Conservation (phyloP, 2,113 vertebrate genomes). For the Tupaia chinensis region DNA sequence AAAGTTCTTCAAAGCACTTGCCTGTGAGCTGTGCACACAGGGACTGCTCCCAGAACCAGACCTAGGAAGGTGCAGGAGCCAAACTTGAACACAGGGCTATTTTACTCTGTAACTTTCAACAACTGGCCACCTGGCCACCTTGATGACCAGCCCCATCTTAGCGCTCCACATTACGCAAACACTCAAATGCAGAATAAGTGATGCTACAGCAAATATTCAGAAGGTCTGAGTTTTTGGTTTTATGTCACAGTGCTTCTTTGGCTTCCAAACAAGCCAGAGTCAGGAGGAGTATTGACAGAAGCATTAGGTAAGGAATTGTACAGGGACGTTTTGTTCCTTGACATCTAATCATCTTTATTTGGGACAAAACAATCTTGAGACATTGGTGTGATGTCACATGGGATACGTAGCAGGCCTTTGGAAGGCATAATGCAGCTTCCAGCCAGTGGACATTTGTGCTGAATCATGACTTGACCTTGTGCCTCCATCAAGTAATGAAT, state of each 20-base stretch:
- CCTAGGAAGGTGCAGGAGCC: not conserved
- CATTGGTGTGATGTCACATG: not conserved
- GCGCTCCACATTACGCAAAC: not conserved
- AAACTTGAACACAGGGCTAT: not conserved
- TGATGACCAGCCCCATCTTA: accelerated
- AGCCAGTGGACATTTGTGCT: not conserved
- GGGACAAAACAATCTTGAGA: not conserved
- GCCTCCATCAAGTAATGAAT: not conserved
- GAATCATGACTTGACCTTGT: not conserved
- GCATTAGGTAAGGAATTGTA: not conserved
- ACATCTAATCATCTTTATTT: not conserved
- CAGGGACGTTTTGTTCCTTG: not conserved
- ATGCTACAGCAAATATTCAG: not conserved
- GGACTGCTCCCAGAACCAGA: not conserved
- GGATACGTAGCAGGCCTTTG: not conserved
- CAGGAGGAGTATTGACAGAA: not conserved
- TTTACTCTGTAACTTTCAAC: not conserved
- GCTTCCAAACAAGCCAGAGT: not conserved
- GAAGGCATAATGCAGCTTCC: not conserved
- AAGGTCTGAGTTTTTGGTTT: accelerated
- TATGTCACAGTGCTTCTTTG: not conserved
- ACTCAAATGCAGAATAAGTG: not conserved
- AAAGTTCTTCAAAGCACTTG: not conserved
- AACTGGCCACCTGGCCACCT: no score
- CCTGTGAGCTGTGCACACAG: not conserved